Evolutionary conservation across 2,113 vertebrate species (phyloP).

Genomic region (Aspidoscelis tigris): DNA sequence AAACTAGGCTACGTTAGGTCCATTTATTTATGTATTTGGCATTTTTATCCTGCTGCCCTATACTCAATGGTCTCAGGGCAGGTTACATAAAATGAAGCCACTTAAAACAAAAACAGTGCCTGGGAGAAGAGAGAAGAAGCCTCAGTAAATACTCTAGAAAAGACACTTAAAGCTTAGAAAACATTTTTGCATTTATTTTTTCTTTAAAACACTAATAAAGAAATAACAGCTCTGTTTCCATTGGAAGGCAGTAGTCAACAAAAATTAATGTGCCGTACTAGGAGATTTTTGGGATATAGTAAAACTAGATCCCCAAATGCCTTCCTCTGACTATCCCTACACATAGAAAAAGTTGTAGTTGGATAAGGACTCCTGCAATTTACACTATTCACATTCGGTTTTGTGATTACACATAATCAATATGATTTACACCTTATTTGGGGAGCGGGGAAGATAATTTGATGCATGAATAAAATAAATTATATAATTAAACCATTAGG

Average conservation of each 20-base stretch:
- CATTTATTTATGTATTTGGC: too few species aligned
- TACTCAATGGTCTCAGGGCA: too few species aligned
- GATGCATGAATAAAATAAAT: slow-evolving; percentile 68
- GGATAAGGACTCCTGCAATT: slow-evolving; percentile 54
- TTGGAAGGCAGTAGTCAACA: slow-evolving; percentile 60
- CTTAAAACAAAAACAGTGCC: too few species aligned
- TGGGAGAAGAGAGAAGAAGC: too few species aligned
- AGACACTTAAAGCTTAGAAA: slow-evolving; percentile 73
- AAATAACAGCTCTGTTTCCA: slow-evolving; percentile 70
- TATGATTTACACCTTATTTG: slow-evolving; percentile 74
- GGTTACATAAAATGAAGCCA: too few species aligned
- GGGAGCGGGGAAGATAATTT: slow-evolving; percentile 52
- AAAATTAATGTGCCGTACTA: slow-evolving; percentile 58
- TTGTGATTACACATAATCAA: slow-evolving; percentile 68
- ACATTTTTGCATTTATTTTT: slow-evolving; percentile 76
- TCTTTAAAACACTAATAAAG: slow-evolving; percentile 70
- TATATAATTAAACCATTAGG: slow-evolving; percentile 50
- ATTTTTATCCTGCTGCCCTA: too few species aligned
- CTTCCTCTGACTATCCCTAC: slow-evolving; percentile 50
- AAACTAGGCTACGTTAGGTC: too few species aligned
- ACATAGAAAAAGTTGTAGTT: slow-evolving; percentile 29
- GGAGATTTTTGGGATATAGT: slow-evolving; percentile 53
- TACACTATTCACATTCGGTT: slow-evolving; percentile 61
- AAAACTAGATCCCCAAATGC: slow-evolving; percentile 37
- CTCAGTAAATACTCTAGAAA: too few species aligned